Percentiles rank a stretch among this genome's conserved stretches.
Conservation (phyloP, 2,113 vertebrate species). For the Ciconia maguari region DNA sequence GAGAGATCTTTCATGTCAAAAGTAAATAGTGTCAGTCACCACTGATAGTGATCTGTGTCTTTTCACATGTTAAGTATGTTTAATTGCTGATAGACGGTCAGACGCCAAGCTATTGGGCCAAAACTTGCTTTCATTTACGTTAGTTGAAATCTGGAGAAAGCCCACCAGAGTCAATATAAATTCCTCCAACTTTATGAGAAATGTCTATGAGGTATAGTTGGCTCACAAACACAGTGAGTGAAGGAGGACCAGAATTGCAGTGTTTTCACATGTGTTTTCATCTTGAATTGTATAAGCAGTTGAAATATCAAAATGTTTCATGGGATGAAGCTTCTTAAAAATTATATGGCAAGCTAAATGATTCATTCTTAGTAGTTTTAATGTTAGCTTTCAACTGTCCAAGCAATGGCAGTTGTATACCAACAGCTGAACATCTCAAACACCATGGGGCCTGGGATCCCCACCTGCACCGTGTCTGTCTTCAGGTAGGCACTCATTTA, state of each 20-base stretch:
- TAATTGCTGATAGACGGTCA: not conserved
- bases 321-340: not conserved
- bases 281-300: not conserved
- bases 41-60: not conserved
- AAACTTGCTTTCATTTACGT: not conserved
- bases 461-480: fast-evolving
- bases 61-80: not conserved
- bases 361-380: not conserved
- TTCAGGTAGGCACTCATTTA: not conserved
- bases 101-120: not conserved
- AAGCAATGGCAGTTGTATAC: not conserved
- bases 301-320: not conserved
- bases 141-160: not conserved
- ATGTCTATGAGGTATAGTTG: not conserved
- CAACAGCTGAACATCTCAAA: not conserved
- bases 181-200: not conserved
- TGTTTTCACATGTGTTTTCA: not conserved
- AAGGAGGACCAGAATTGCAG: not conserved
- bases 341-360: not conserved
- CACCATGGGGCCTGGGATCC: fast-evolving
- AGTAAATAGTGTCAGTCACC: not conserved
- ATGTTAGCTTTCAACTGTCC: not conserved
- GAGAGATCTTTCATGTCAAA: not conserved
- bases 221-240: not conserved
- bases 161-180: not conserved